These are phyloP conservation scores for Tinamus major DNA, from an alignment of 2,797 vertebrate species.

Conservation along the genomic window DNA sequence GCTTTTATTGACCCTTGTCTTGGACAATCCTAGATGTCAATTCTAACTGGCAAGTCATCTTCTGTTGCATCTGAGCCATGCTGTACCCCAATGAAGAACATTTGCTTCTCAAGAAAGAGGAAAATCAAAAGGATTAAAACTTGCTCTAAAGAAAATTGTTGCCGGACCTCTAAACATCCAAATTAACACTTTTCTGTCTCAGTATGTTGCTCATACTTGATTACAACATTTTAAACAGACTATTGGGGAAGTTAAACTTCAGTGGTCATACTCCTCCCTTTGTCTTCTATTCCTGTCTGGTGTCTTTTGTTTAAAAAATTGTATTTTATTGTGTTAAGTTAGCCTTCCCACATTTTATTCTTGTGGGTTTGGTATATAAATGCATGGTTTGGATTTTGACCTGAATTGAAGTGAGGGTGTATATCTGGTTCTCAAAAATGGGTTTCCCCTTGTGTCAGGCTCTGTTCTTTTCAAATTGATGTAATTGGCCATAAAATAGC, in stretches of 20 bases:
- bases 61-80: conserved; percentile 67
- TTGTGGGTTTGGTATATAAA: conserved; percentile 6
- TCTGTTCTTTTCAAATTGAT: conserved; percentile 38
- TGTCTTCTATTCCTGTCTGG: conserved; percentile 77
- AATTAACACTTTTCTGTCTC: conserved; percentile 36
- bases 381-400: conserved; percentile 54
- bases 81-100: conserved; percentile 65
- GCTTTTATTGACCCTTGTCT: conserved; percentile 67
- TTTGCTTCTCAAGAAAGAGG: conserved; percentile 71
- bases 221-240: conserved; percentile 69
- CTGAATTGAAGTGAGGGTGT: conserved; percentile 9
- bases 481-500: background rate
- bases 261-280: conserved; percentile 72
- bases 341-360: background rate
- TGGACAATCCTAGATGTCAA: conserved; percentile 57
- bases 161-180: conserved; percentile 44
- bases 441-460: background rate
- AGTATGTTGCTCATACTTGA: conserved; percentile 48
- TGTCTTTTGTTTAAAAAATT: conserved; percentile 58
- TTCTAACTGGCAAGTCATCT: conserved; percentile 71
- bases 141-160: conserved; percentile 64
- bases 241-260: conserved; percentile 71
- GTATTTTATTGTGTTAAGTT: conserved; percentile 28
- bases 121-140: conserved; percentile 67
- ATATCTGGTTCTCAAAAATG: conserved; percentile 35